Percentiles rank a stretch among this genome's conserved stretches.
Evolutionary conservation across 2,797 vertebrate genomes (phyloP).

Genomic region (Falco biarmicus): DNA sequence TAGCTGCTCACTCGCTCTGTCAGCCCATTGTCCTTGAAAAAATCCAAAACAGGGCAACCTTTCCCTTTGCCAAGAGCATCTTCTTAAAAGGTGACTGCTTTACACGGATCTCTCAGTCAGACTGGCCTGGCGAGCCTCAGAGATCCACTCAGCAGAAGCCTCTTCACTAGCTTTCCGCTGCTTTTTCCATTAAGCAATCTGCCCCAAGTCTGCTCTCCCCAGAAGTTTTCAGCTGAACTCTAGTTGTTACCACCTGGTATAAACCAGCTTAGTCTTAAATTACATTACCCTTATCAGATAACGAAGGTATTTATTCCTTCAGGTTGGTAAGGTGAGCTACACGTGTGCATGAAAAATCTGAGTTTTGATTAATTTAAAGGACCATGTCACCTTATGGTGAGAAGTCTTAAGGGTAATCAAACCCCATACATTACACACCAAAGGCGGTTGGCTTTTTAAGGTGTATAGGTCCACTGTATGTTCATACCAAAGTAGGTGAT

Average conservation of each 20-base stretch:
- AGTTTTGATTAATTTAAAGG: not conserved
- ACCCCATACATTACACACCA: not conserved
- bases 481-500: not conserved
- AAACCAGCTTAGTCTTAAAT: not conserved
- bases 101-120: not conserved
- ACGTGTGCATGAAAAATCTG: not conserved
- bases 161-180: not conserved
- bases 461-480: not conserved
- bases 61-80: not conserved
- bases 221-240: not conserved
- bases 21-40: not conserved
- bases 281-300: not conserved
- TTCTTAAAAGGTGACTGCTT: not conserved
- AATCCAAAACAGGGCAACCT: not conserved
- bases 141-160: not conserved
- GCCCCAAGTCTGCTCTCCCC: not conserved
- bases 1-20: fast-evolving
- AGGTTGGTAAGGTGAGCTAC: not conserved
- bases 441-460: not conserved
- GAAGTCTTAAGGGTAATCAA: not conserved
- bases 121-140: not conserved
- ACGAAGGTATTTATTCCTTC: not conserved
- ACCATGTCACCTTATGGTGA: not conserved
- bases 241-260: not conserved
- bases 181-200: not conserved